Conservation (phyloP, 2,113 vertebrate genomes). For the Equus przewalskii region DNA sequence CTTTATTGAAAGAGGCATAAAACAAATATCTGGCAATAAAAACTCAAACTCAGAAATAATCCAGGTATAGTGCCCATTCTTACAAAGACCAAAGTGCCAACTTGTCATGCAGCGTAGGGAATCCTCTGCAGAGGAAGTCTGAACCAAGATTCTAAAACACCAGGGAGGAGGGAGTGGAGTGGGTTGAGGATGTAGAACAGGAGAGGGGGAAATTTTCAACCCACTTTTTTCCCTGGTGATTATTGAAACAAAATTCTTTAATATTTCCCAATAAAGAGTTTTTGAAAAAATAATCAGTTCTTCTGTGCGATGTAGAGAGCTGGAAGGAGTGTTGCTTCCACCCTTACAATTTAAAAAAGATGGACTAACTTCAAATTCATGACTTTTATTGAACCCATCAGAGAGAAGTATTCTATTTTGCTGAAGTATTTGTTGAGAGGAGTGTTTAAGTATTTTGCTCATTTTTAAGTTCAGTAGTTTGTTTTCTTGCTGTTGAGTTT, state of each 20-base stretch:
- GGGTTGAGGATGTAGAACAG: not conserved
- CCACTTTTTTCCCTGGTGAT: not conserved
- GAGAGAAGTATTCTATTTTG: conserved; percentile 20
- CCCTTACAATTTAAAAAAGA: not conserved
- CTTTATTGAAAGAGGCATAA: conserved; percentile 53
- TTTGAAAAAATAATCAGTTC: conserved; percentile 18
- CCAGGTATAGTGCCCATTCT: not conserved
- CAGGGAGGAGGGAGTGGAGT: not conserved
- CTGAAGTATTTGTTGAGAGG: conserved; percentile 41
- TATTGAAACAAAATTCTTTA: conserved; percentile 48
- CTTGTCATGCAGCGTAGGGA: not conserved
- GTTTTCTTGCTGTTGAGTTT: conserved; percentile 29
- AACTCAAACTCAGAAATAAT: conserved; percentile 43
- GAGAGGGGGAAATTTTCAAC: not conserved
- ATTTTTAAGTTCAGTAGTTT: conserved; percentile 34
- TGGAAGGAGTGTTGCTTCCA: not conserved
- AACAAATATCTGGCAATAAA: conserved; percentile 27
- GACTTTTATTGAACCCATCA: not conserved
- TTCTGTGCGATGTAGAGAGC: not conserved
- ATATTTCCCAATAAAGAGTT: conserved; percentile 12
- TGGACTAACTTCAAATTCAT: not conserved
- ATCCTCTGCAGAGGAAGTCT: conserved; percentile 45
- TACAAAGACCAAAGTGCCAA: conserved; percentile 25
- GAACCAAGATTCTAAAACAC: conserved; percentile 56
- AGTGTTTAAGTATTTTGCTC: conserved; percentile 25